A percentile compares a stretch with the other conserved stretches of the same genome.
Evolutionary conservation across 2,888 invertebrate species (phyloP).

Genomic region (Phania funesta): DNA sequence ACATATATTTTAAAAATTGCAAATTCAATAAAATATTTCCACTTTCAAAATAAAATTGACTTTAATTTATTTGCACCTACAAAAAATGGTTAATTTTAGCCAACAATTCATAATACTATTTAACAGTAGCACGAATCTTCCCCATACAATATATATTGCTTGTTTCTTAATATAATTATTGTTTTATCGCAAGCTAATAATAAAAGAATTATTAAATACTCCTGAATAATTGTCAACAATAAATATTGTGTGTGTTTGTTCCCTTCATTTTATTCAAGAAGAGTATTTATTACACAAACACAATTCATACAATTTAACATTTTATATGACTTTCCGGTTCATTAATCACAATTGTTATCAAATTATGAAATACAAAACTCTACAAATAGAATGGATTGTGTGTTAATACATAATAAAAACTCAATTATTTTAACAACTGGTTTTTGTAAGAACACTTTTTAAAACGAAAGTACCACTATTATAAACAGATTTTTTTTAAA

Average conservation of each 20-base stretch:
- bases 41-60: no score
- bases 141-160: no score
- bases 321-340: slow-evolving; percentile 31
- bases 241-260: neutral
- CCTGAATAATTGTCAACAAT: slow-evolving; percentile 1
- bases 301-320: neutral
- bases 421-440: no score
- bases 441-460: no score
- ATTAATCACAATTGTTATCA: slow-evolving; percentile 9
- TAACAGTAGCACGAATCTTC: no score
- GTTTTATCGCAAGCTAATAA: neutral
- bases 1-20: no score
- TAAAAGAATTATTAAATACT: neutral
- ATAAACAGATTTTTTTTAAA: no score
- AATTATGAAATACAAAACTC: neutral
- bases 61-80: no score
- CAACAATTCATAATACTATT: no score
- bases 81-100: no score
- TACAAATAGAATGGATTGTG: neutral
- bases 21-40: no score
- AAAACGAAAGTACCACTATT: no score
- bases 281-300: neutral
- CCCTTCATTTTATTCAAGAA: neutral
- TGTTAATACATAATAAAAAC: neutral
- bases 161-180: neutral